Base-by-base conservation (phyloP, 1,140 invertebrate species). In the Sminthurides bifidus region DNA sequence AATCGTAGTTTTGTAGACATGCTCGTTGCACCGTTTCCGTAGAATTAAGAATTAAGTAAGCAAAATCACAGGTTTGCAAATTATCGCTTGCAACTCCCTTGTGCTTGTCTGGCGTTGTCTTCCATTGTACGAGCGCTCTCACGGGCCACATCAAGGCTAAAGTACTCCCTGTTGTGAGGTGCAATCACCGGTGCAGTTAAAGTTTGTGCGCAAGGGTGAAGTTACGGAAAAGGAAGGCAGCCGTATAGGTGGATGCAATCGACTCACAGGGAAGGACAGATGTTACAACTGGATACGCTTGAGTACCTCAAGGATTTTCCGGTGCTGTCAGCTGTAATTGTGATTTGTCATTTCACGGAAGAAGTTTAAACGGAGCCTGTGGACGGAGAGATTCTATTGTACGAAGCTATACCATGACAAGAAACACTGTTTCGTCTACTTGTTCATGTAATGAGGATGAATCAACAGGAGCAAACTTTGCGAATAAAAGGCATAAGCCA, bases 311-410 rank as follows among this genome's bases (percentile, higher is more conserved):
- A 26, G 30, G 27, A 50, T 50, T 35, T n/a, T n/a, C n/a, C 48
- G 37, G 26, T 27, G 29, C 38, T 29, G 30, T 21, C 17, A 17
- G 17, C n/a, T n/a, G 23, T 23, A 48, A 59, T 54, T 44, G 52
- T 48, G 6, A 50, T 38, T 31, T 52, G 53, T 33, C 19, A 40
- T 15, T 19, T 58, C 17, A 51, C 56, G 5, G 56, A 49, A 10
- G 19, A 48, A 27, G 48, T n/a, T n/a, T n/a, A n/a, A n/a, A n/a
- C n/a, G n/a, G n/a, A n/a, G n/a, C n/a, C n/a, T n/a, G n/a, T n/a
- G n/a, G n/a, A n/a, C n/a, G n/a, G n/a, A n/a, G n/a, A n/a, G n/a
- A n/a, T n/a, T n/a, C n/a, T n/a, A n/a, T n/a, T n/a, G n/a, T n/a
- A n/a, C n/a, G n/a, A n/a, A n/a, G n/a, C n/a, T n/a, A n/a, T n/a